Percentiles rank a stretch among this genome's conserved stretches.
These are phyloP conservation scores for Drosophila ochracea DNA, from an alignment of 2,888 invertebrate species.

Conservation along the genomic window DNA sequence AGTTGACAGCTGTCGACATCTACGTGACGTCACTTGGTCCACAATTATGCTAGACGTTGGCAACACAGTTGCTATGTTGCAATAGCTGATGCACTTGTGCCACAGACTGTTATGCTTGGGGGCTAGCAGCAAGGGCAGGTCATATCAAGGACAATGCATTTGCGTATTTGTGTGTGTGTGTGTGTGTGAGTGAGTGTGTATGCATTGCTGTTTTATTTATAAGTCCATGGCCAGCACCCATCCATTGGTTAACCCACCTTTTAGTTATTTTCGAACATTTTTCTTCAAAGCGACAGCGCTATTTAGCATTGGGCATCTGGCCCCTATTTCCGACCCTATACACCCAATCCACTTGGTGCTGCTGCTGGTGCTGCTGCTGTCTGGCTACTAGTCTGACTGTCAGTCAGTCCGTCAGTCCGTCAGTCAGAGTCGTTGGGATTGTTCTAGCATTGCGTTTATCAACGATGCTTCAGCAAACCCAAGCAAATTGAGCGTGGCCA, in stretches of 20 bases:
- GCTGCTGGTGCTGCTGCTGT: neutral
- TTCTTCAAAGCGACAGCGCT: constrained; percentile 54
- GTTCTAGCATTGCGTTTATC: constrained; percentile 48
- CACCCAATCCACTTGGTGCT: constrained; percentile 20
- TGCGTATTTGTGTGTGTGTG: constrained; percentile 23
- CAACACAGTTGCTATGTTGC: constrained; percentile 54
- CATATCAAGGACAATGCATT: constrained; percentile 70
- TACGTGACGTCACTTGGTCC: constrained; percentile 51
- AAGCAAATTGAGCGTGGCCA: constrained; percentile 49
- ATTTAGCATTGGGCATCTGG: constrained; percentile 62
- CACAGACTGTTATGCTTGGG: constrained; percentile 50
- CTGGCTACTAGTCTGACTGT: constrained; percentile 14
- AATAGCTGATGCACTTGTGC: constrained; percentile 30
- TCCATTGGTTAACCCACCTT: constrained; percentile 41
- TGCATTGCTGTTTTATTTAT: constrained; percentile 46
- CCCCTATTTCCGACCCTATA: neutral
- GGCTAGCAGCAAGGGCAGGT: constrained; percentile 22
- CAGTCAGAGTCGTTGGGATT: constrained; percentile 18
- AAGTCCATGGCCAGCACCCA: constrained; percentile 46
- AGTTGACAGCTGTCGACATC: constrained; percentile 64
- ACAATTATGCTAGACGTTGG: constrained; percentile 29
- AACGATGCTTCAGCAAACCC: constrained; percentile 31
- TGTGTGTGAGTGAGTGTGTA: constrained; percentile 14
- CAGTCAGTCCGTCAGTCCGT: constrained; percentile 6
- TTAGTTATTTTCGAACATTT: constrained; percentile 64